phyloP scores from a whole-genome alignment of 2,888 invertebrate species.

The Eristalis arbustorum region DNA sequence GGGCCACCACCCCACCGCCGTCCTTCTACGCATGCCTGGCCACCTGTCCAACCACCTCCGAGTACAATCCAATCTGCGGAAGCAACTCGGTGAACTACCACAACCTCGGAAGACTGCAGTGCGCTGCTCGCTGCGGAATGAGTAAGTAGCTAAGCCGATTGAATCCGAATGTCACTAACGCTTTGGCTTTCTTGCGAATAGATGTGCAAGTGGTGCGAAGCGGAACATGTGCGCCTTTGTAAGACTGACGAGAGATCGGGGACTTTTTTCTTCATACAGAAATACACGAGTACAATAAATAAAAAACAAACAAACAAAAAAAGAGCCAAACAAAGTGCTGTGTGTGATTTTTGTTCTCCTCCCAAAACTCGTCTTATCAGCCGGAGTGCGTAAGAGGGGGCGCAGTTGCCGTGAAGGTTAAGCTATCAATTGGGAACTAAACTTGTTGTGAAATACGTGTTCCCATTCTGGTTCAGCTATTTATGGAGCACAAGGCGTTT shows the following conservation, averaged over 20 bases:
- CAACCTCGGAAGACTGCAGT: constrained; percentile 75
- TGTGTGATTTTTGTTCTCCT: neutral
- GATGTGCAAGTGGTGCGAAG: constrained; percentile 55
- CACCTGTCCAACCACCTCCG: constrained; percentile 73
- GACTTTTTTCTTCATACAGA: neutral
- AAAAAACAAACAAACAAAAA: neutral
- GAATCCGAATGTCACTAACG: neutral
- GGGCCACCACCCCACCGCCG: constrained; percentile 73
- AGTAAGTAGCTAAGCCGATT: constrained; percentile 72
- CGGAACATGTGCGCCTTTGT: constrained; percentile 54
- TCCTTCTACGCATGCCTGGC: constrained; percentile 74
- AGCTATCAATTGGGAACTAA: neutral
- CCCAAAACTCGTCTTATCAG: neutral
- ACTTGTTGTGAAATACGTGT: neutral
- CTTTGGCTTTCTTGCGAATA: neutral
- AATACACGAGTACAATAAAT: neutral
- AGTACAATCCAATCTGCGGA: constrained; percentile 80
- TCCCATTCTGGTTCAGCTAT: neutral
- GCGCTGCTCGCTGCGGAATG: constrained; percentile 76
- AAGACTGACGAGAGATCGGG: neutral
- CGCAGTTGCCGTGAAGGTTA: neutral
- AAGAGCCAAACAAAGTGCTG: neutral
- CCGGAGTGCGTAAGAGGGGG: neutral
- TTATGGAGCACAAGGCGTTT: neutral
- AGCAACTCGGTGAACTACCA: constrained; percentile 76